Conservation (phyloP, 2,113 vertebrate genomes). For the Isurus oxyrinchus region DNA sequence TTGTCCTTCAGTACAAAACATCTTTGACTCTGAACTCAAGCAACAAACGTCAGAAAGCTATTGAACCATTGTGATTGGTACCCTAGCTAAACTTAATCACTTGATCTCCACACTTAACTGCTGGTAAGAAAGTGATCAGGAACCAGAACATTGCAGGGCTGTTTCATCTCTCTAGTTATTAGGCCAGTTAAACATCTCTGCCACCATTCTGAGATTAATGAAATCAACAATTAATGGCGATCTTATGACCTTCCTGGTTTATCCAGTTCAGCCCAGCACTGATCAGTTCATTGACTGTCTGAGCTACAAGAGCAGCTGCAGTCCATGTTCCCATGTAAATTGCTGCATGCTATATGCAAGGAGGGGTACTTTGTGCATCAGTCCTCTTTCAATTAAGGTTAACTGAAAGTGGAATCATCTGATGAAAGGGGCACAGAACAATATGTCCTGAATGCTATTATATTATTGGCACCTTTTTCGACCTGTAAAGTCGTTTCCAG, state of each 20-base stretch:
- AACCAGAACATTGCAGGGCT: background rate
- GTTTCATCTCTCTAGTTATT: background rate
- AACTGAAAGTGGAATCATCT: background rate
- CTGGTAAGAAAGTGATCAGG: background rate
- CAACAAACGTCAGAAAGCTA: background rate
- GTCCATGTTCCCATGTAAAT: background rate
- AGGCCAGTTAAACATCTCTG: background rate
- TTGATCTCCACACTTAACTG: background rate
- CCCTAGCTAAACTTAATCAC: background rate
- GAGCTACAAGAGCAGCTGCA: background rate
- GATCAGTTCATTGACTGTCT: background rate
- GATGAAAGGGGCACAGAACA: background rate
- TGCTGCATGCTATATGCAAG: background rate
- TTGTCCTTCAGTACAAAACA: background rate
- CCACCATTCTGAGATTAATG: background rate
- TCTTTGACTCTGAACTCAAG: background rate
- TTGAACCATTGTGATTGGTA: too few relatives aligned
- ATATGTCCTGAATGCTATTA: background rate
- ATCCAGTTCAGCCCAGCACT: background rate
- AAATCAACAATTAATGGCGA: background rate
- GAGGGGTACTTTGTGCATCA: background rate
- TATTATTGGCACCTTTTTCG: background rate
- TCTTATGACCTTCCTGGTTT: too few relatives aligned
- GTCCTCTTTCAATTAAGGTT: background rate
- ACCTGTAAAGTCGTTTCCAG: background rate